Conservation (phyloP, 2,797 vertebrate genomes). For the Myoxocephalus aenaeus region DNA sequence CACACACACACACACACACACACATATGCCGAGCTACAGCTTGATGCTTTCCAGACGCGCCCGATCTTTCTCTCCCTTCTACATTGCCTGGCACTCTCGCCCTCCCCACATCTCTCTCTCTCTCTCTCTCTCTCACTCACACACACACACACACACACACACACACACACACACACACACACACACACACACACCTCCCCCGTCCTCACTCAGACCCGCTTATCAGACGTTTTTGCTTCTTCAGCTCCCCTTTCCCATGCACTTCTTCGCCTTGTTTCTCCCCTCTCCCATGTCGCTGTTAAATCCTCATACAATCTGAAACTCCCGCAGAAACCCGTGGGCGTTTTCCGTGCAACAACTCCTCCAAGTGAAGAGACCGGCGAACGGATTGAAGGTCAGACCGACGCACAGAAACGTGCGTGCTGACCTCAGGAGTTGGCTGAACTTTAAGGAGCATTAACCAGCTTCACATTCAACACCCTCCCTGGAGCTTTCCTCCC, state of each 20-base stretch:
- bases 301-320: conserved; percentile 4
- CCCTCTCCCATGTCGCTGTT: background rate
- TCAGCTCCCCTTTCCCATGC: conserved; percentile 56
- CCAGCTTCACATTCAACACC: conserved; percentile 29
- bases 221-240: conserved; percentile 70
- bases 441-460: conserved; percentile 69
- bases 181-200: conserved; percentile 47
- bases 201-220: conserved; percentile 51
- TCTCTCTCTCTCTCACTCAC: no score
- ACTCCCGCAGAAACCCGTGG: conserved; percentile 4
- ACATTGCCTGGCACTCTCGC: conserved; percentile 70
- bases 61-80: conserved; percentile 63
- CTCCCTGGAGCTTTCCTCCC: conserved; percentile 44
- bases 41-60: conserved; percentile 82
- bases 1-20: conserved; percentile 42
- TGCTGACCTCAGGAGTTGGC: conserved; percentile 58
- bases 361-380: background rate
- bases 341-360: conserved; percentile 1
- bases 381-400: conserved; percentile 57
- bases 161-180: conserved; percentile 39
- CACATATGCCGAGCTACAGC: conserved; percentile 42
- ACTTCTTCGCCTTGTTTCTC: conserved; percentile 4
- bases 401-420: conserved; percentile 17
- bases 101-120: conserved; percentile 32
- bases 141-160: conserved; percentile 29